phyloP scores from a whole-genome alignment of 2,888 invertebrate species.

The Heteropelma amictum region DNA sequence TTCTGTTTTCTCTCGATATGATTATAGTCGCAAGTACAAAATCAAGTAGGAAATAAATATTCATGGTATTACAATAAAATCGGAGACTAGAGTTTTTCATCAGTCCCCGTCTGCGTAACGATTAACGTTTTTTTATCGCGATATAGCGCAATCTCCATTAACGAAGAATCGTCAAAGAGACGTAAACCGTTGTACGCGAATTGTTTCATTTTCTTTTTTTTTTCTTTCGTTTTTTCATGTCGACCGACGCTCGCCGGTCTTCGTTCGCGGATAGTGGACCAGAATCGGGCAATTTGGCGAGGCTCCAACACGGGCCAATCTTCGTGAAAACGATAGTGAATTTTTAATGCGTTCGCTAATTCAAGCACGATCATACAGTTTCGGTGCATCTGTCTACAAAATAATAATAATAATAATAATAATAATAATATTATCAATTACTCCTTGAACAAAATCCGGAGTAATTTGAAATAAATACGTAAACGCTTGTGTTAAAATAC shows the following conservation, averaged over 20 bases:
- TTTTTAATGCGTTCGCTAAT: slow-evolving; percentile 54
- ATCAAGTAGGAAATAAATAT: slow-evolving; percentile 75
- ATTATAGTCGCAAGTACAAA: slow-evolving; percentile 74
- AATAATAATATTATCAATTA: slow-evolving; percentile 1
- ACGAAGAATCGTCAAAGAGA: slow-evolving; percentile 29
- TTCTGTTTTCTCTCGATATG: slow-evolving; percentile 61
- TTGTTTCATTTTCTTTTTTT: not conserved
- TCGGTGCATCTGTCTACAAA: slow-evolving; percentile 48
- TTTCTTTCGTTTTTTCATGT: not conserved
- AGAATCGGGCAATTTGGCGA: slow-evolving; percentile 61
- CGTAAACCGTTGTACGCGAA: slow-evolving; percentile 12
- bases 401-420: slow-evolving; percentile 6
- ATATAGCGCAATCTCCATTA: slow-evolving; percentile 29
- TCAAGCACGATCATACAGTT: slow-evolving; percentile 58
- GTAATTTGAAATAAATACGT: slow-evolving; percentile 63
- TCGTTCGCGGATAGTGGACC: slow-evolving; percentile 54
- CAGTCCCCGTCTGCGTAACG: slow-evolving; percentile 67
- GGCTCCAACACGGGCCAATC: slow-evolving; percentile 63
- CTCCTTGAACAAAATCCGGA: slow-evolving; percentile 26
- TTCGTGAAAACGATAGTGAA: slow-evolving; percentile 62
- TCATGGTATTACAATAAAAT: slow-evolving; percentile 66
- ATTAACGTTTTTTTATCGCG: slow-evolving; percentile 60
- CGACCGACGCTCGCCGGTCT: slow-evolving; percentile 30
- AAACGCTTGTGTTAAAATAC: slow-evolving; percentile 57
- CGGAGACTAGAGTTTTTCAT: slow-evolving; percentile 70